These are phyloP conservation scores for Pelodiscus sinensis DNA, from an alignment of 2,113 vertebrate species.

Conservation along the genomic window DNA sequence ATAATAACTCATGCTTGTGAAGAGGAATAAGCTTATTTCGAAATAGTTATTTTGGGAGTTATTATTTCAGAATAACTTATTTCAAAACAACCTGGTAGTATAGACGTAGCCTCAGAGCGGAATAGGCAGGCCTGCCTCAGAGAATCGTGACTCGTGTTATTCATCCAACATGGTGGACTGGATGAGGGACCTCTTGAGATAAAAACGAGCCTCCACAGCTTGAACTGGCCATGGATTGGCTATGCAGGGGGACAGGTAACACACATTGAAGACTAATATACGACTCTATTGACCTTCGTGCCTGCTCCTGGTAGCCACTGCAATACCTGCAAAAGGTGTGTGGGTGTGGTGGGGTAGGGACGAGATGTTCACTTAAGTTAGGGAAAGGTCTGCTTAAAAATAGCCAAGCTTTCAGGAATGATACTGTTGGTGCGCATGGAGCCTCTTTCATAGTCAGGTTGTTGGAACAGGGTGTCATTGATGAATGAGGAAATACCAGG, in stretches of 20 bases:
- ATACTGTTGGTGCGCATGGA: neutral
- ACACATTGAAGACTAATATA: fast-evolving
- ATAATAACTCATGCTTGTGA: too few relatives aligned
- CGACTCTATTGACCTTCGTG: neutral
- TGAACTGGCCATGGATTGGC: neutral
- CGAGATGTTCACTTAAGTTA: neutral
- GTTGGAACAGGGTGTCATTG: neutral
- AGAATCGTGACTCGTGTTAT: neutral
- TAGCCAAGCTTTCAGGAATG: neutral
- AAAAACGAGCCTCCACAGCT: neutral
- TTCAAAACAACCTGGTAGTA: too few relatives aligned
- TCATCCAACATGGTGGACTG: neutral
- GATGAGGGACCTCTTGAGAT: neutral
- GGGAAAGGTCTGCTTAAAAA: neutral
- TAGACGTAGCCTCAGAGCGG: neutral
- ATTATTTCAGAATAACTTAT: too few relatives aligned
- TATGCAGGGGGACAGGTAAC: neutral
- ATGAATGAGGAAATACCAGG: neutral
- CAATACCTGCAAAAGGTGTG: neutral
- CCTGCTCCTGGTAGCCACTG: neutral
- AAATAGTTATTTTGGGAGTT: too few relatives aligned
- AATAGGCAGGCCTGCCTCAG: neutral
- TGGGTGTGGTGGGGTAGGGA: neutral
- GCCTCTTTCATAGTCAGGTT: neutral
- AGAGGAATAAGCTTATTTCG: too few relatives aligned